These are phyloP conservation scores for Acronicta psi DNA, from an alignment of 2,888 invertebrate genomes.

Conservation along the genomic window DNA sequence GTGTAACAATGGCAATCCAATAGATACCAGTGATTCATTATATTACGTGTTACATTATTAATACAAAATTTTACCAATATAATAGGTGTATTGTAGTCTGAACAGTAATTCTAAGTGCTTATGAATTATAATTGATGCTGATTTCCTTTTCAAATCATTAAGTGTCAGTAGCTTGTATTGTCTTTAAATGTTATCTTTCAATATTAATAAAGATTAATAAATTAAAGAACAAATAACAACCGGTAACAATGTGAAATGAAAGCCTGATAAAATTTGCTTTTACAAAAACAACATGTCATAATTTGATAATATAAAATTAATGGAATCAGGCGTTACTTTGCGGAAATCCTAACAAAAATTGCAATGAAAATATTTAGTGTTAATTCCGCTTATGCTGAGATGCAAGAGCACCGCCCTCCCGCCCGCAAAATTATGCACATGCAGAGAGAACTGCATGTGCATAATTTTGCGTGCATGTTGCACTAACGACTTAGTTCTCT, in stretches of 20 bases:
- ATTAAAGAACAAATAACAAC: not conserved
- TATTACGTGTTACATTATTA: constrained; percentile 6
- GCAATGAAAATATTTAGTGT: too few species aligned
- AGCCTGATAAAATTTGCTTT: too few species aligned
- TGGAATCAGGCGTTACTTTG: too few species aligned
- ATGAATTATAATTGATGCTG: constrained; percentile 39
- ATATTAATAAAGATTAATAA: constrained; percentile 28
- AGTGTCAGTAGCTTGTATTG: constrained; percentile 34
- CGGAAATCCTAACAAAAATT: too few species aligned
- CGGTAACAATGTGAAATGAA: not conserved
- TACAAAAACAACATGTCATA: too few species aligned
- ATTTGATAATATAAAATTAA: too few species aligned
- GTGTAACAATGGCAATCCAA: not conserved
- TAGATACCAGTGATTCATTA: not conserved
- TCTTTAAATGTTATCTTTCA: constrained; percentile 16
- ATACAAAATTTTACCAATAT: constrained; percentile 12
- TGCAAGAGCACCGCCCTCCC: too few species aligned
- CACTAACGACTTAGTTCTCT: too few species aligned
- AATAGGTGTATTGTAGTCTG: constrained; percentile 38
- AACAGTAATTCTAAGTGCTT: constrained; percentile 19
- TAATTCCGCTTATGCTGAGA: too few species aligned
- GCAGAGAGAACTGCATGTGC: too few species aligned
- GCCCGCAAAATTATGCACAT: too few species aligned
- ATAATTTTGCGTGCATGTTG: too few species aligned
- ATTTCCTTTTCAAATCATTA: constrained; percentile 40